A percentile compares a stretch with the other conserved stretches of the same genome.
Evolutionary conservation across 2,888 invertebrate species (phyloP).

Genomic region (Gymnosoma rotundatum): DNA sequence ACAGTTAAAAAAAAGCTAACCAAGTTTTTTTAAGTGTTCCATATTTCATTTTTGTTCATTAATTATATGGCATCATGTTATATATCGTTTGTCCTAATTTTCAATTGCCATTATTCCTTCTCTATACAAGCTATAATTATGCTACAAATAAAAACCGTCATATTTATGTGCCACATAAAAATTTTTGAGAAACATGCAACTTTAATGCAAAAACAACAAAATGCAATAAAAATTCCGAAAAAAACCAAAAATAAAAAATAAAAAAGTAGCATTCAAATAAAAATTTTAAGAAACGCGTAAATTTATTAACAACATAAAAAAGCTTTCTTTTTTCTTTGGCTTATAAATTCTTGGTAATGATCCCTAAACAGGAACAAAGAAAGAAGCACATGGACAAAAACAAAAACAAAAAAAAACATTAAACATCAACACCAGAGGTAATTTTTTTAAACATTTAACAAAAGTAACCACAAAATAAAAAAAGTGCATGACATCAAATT

Average conservation of each 20-base stretch:
- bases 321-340: conserved; percentile 40
- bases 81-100: conserved; percentile 57
- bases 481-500: conserved; percentile 57
- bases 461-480: conserved; percentile 13
- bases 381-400: background rate
- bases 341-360: conserved; percentile 45
- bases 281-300: conserved; percentile 16
- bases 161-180: too few species aligned
- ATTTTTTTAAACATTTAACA: conserved; percentile 32
- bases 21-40: background rate
- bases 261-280: conserved; percentile 5
- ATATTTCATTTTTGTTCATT: conserved; percentile 12
- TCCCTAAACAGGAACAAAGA: conserved; percentile 41
- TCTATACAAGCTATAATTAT: conserved; percentile 40
- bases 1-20: background rate
- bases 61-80: conserved; percentile 43
- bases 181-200: conserved; percentile 1
- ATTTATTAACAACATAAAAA: conserved; percentile 47
- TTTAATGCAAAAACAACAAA: conserved; percentile 32
- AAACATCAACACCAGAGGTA: conserved; percentile 36
- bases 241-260: conserved; percentile 5
- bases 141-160: conserved; percentile 10
- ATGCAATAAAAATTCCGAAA: conserved; percentile 3
- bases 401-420: too few species aligned
- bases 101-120: conserved; percentile 2